Evolutionary conservation across 2,797 vertebrate genomes (phyloP).

Genomic region (Pelochelys cantorii): DNA sequence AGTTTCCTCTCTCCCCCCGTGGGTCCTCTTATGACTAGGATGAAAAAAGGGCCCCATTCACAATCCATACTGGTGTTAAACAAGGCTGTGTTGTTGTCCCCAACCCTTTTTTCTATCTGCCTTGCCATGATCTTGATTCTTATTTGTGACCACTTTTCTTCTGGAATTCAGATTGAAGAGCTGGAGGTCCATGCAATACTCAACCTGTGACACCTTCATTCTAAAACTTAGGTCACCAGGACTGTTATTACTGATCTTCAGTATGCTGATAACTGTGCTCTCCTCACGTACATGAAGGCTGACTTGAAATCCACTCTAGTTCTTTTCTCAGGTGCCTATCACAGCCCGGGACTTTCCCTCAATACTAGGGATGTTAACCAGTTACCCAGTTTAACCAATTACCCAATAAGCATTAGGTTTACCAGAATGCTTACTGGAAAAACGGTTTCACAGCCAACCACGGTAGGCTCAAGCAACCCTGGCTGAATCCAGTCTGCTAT

Average conservation of each 20-base stretch:
- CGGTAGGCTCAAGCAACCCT: no score
- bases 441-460: no score
- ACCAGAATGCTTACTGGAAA: no score
- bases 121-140: background rate
- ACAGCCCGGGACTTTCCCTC: background rate
- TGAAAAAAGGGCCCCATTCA: no score
- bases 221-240: background rate
- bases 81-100: background rate
- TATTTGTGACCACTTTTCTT: background rate
- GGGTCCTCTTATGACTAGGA: background rate
- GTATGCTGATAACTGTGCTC: background rate
- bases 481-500: no score
- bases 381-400: no score
- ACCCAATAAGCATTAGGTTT: no score
- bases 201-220: background rate
- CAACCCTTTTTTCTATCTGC: background rate
- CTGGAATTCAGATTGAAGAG: background rate
- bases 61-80: background rate
- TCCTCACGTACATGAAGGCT: background rate
- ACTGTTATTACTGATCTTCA: background rate
- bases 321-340: background rate
- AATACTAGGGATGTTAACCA: background rate
- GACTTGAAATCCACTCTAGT: background rate
- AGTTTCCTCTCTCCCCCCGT: background rate
- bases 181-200: no score